phyloP scores from a whole-genome alignment of 2,113 vertebrate genomes.

The Uropsilus gracilis region DNA sequence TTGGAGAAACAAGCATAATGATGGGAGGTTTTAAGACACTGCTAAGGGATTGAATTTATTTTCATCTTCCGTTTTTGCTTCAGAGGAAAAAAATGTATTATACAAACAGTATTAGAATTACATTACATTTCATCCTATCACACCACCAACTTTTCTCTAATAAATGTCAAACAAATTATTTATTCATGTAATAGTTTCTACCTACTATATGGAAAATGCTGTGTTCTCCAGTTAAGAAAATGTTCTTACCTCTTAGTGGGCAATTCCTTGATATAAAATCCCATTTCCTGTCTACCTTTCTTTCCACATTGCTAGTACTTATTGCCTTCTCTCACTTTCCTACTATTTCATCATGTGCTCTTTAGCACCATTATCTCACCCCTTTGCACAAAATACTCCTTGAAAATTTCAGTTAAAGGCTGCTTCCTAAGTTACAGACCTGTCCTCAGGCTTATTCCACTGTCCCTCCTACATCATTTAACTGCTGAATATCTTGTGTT shows the following conservation, averaged over 20 bases:
- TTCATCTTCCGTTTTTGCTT: background rate
- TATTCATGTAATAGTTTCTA: background rate
- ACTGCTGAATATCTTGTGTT: background rate
- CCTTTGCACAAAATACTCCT: background rate
- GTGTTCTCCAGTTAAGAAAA: background rate
- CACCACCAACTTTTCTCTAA: background rate
- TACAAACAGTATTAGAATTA: accelerated
- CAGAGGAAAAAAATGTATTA: background rate
- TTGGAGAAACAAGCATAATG: background rate
- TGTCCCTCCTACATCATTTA: background rate
- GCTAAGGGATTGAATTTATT: background rate
- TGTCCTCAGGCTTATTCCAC: background rate
- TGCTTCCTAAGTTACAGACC: too few relatives aligned
- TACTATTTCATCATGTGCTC: background rate
- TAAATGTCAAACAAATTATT: background rate
- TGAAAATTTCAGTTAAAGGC: background rate
- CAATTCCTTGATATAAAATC: background rate
- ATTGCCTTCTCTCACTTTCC: background rate
- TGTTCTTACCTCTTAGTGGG: background rate
- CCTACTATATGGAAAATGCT: background rate
- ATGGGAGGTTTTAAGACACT: too few relatives aligned
- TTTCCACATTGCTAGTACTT: background rate
- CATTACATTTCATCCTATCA: background rate
- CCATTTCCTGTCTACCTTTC: background rate
- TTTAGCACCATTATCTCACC: background rate